Evolutionary conservation across 2,797 vertebrate genomes (phyloP).

Genomic region (Catostomus latipinnis): DNA sequence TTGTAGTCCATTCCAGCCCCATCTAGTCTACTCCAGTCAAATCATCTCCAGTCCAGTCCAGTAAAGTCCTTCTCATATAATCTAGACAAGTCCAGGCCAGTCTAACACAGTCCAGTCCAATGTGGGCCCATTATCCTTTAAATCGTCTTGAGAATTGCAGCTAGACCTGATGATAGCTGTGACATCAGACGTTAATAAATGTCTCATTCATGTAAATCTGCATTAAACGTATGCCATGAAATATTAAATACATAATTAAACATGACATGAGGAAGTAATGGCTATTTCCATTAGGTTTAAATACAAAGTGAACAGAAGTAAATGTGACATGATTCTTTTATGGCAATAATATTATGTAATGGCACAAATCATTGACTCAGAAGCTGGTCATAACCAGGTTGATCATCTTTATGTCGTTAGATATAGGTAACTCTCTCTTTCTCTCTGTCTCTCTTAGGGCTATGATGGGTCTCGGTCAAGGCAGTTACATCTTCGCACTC

Average conservation of each 20-base stretch:
- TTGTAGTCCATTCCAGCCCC: background rate
- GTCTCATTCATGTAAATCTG: no score
- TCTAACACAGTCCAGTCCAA: background rate
- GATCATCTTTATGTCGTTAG: constrained; percentile 9
- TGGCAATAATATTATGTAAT: background rate
- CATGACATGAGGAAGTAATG: constrained; percentile 11
- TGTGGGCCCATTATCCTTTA: background rate
- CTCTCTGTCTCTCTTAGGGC: constrained; percentile 72
- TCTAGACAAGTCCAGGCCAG: background rate
- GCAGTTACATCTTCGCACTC: constrained; percentile 91
- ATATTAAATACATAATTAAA: constrained; percentile 7
- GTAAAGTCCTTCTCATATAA: background rate
- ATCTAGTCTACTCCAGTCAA: background rate
- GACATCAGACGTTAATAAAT: background rate
- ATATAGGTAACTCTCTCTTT: constrained; percentile 21
- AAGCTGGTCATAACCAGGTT: background rate
- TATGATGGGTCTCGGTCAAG: constrained; percentile 80
- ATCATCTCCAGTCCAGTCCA: background rate
- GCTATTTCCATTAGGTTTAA: constrained; percentile 13
- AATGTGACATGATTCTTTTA: constrained; percentile 1
- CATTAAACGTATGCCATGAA: background rate
- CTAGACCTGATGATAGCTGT: background rate
- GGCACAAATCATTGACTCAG: background rate
- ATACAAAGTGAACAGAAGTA: background rate
- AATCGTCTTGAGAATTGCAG: background rate